Conservation (phyloP, 1,140 invertebrate genomes). For the Drosophila tsacasi region DNA sequence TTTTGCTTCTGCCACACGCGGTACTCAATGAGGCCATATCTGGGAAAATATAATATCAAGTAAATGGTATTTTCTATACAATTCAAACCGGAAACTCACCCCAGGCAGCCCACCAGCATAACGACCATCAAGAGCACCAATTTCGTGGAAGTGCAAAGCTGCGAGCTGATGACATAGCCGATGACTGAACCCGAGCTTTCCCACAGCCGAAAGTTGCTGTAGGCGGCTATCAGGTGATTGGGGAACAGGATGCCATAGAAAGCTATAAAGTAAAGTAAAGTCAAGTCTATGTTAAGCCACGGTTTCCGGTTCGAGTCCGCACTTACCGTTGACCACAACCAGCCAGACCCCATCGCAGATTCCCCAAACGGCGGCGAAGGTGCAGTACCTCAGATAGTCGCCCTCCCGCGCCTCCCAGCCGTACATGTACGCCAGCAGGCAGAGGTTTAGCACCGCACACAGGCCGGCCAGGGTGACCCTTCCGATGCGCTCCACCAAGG, state of each 20-base stretch:
- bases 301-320: neutral
- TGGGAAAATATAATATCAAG: conserved; percentile 12
- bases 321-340: conserved; percentile 96
- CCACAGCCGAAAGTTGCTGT: conserved; percentile 96
- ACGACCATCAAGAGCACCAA: conserved; percentile 91
- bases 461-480: conserved; percentile 89
- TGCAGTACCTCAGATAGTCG: conserved; percentile 91
- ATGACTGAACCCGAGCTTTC: conserved; percentile 95
- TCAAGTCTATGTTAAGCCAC: neutral
- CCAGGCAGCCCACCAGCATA: conserved; percentile 90
- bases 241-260: conserved; percentile 95
- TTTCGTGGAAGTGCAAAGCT: conserved; percentile 91
- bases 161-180: conserved; percentile 92
- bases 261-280: conserved; percentile 86
- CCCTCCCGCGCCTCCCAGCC: conserved; percentile 91
- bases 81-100: conserved; percentile 86
- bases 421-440: conserved; percentile 88
- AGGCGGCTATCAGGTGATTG: conserved; percentile 94
- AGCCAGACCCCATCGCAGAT: conserved; percentile 96
- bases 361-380: conserved; percentile 95
- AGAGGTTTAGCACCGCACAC: conserved; percentile 91
- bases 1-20: conserved; percentile 80
- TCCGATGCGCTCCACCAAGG: conserved; percentile 92
- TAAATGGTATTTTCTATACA: neutral
- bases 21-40: conserved; percentile 78